These are phyloP conservation scores for Timema podura DNA, from an alignment of 2,888 invertebrate genomes.

Conservation along the genomic window DNA sequence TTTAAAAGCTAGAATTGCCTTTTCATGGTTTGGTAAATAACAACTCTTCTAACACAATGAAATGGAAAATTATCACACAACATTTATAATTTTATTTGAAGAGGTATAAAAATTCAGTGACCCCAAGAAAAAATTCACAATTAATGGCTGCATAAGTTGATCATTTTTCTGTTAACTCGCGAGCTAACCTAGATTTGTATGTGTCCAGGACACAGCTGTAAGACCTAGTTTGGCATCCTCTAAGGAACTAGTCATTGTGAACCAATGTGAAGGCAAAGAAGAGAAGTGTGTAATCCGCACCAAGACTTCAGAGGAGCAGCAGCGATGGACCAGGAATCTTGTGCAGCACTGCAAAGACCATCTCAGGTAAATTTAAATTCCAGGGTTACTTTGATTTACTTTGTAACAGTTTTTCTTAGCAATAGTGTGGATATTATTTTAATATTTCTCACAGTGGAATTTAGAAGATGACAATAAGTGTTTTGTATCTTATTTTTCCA, in stretches of 20 bases:
- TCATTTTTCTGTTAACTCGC: too few species aligned
- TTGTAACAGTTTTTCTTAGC: background rate
- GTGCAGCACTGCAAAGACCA: conserved; percentile 53
- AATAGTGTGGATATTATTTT: background rate
- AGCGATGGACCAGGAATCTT: conserved; percentile 52
- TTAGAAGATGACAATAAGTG: background rate
- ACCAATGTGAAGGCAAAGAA: conserved; percentile 46
- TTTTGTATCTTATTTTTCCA: background rate
- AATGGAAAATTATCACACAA: too few species aligned
- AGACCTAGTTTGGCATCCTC: conserved; percentile 46
- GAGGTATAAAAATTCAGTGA: too few species aligned
- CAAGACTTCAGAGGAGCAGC: conserved; percentile 45
- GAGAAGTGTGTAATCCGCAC: conserved; percentile 42
- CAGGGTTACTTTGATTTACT: background rate
- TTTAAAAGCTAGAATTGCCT: too few species aligned
- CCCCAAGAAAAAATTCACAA: too few species aligned
- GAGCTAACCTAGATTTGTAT: background rate
- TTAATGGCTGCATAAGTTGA: too few species aligned
- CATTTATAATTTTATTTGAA: too few species aligned
- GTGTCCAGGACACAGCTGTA: conserved; percentile 48
- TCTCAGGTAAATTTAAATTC: conserved; percentile 39
- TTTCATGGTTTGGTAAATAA: too few species aligned
- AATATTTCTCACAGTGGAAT: background rate
- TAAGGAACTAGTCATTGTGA: conserved; percentile 45
- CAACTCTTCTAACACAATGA: too few species aligned